Percentiles rank a stretch among this genome's conserved stretches.
phyloP scores from a whole-genome alignment of 1,140 invertebrate species.

The Drosophila grimshawi region DNA sequence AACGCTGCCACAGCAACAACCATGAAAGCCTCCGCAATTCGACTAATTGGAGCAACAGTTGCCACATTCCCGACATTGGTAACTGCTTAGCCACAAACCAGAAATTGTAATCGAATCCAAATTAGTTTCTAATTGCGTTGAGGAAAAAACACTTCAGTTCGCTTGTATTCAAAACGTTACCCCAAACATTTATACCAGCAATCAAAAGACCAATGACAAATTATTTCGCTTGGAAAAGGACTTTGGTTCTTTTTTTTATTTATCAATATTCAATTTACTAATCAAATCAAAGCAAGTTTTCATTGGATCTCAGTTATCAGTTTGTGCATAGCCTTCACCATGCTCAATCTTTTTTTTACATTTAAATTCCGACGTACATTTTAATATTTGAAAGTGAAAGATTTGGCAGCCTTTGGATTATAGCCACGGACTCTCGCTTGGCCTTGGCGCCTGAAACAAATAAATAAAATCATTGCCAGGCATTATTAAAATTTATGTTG shows the following conservation, averaged over 20 bases:
- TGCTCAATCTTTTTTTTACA: conserved; percentile 9
- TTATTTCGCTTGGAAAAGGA: too few relatives aligned
- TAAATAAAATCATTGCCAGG: conserved; percentile 44
- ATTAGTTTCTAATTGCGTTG: neutral
- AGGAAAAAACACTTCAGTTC: neutral
- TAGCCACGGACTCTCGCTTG: conserved; percentile 13
- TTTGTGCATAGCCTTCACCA: conserved; percentile 6
- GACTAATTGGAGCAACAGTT: conserved; percentile 16
- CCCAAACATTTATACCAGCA: too few relatives aligned
- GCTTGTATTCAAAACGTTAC: too few relatives aligned
- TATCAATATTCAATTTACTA: neutral
- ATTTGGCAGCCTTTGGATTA: conserved; percentile 36
- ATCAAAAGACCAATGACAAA: too few relatives aligned
- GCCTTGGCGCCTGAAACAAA: conserved; percentile 30
- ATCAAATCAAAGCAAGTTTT: neutral
- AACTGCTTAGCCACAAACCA: neutral
- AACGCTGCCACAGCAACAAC: conserved; percentile 24
- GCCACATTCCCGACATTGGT: conserved; percentile 1
- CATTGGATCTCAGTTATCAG: neutral
- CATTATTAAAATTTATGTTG: conserved; percentile 72
- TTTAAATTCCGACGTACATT: conserved; percentile 47
- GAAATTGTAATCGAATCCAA: neutral
- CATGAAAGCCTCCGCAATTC: neutral
- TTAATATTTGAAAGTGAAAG: conserved; percentile 60
- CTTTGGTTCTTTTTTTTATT: too few relatives aligned